Conservation (phyloP, 2,113 vertebrate genomes). For the Oenanthe melanoleuca region DNA sequence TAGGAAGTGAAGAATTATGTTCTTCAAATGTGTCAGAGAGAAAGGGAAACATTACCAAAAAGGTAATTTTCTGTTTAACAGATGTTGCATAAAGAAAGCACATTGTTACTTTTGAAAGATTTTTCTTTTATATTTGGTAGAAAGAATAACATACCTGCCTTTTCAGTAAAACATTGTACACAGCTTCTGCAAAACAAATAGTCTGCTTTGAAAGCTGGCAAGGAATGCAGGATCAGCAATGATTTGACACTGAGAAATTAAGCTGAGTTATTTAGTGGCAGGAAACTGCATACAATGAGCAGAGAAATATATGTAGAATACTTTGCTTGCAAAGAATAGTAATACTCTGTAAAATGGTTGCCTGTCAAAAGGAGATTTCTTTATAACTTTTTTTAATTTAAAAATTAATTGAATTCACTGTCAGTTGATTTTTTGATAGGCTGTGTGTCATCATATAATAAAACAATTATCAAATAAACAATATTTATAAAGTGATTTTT, state of each 20-base stretch:
- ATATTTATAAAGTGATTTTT: neutral
- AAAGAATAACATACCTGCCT: neutral
- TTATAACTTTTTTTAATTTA: slow-evolving; percentile 48
- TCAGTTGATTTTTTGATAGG: slow-evolving; percentile 49
- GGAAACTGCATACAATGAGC: neutral
- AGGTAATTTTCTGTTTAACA: neutral
- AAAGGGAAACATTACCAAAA: neutral
- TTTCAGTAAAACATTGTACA: neutral
- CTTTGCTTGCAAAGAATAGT: neutral
- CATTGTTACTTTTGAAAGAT: neutral
- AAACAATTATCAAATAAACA: neutral
- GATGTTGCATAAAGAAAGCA: neutral
- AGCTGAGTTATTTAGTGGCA: slow-evolving; percentile 20
- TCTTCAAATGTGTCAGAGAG: neutral
- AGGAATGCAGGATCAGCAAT: slow-evolving; percentile 9
- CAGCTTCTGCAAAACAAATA: slow-evolving; percentile 9
- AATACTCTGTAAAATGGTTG: slow-evolving; percentile 36
- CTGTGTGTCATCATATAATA: neutral
- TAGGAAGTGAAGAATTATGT: neutral
- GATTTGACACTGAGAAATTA: slow-evolving; percentile 56
- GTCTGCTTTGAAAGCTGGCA: neutral
- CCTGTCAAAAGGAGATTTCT: slow-evolving; percentile 1
- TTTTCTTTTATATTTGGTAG: neutral
- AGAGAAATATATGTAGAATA: neutral
- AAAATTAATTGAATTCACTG: slow-evolving; percentile 48